Evolutionary conservation across 2,113 vertebrate species (phyloP).

Genomic region (Neoarius graeffei): DNA sequence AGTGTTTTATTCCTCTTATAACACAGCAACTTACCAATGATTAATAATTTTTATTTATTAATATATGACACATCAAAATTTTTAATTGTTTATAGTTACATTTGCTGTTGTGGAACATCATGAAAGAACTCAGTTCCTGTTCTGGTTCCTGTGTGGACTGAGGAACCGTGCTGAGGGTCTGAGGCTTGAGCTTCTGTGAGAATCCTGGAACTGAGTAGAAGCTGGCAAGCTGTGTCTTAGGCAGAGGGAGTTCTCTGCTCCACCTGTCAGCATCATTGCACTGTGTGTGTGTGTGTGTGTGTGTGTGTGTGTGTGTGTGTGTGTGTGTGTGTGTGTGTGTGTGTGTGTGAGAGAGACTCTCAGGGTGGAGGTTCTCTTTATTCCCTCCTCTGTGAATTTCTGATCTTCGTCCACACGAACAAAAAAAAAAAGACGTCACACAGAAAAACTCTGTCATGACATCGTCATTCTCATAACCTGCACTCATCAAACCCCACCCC

Average conservation of each 20-base stretch:
- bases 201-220: neutral
- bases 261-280: neutral
- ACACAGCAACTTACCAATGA: neutral
- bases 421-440: neutral
- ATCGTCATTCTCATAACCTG: neutral
- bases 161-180: neutral
- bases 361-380: neutral
- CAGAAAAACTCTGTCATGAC: neutral
- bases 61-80: neutral
- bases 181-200: neutral
- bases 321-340: conserved; percentile 11
- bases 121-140: neutral
- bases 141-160: neutral
- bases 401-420: neutral
- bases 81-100: neutral
- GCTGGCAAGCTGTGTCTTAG: neutral
- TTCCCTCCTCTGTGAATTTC: neutral
- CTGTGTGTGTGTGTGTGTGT: conserved; percentile 5
- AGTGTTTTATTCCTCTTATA: neutral
- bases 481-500: neutral
- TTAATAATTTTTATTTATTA: neutral
- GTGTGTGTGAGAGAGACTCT: neutral
- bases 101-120: neutral
- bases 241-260: neutral
- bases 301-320: neutral